Evolutionary conservation across 2,888 invertebrate species (phyloP), one percentile per base, ranked within the genome.

Genomic region (Eulithis prunata): DNA sequence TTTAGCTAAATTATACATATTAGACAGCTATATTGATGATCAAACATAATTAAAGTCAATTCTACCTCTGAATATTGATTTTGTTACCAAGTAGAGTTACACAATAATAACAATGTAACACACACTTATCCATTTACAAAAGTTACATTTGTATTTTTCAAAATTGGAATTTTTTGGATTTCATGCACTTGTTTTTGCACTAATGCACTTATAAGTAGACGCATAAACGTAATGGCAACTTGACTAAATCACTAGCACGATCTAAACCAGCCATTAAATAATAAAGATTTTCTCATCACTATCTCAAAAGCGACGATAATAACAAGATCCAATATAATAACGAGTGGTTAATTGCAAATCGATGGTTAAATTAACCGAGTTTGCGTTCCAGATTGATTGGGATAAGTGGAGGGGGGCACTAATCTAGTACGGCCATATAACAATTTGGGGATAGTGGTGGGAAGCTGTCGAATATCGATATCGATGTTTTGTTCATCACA

Each of bases 301-400:
- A 66, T 21, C 28, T 55, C 47, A 55, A 64, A 69, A 70, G 65
- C 56, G 68, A 57, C 66, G 66, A 70, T 67, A 73, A 75, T 77
- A 80, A 81, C 75, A 70, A 76, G 75, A 71, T 66, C 67, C 77
- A 79, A 83, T 85, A 82, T 84, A 84, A 87, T 86, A 88, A 88
- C 83, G 85, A 87, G 74, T 75, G 78, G 80, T 79, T 88, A 88
- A 89, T 88, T 79, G 82, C 77, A 75, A 86, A 84, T 86, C 84
- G 82, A 85, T 84, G 84, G 88, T 78, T 81, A 82, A 86, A 87
- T 87, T 88, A 86, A 88, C 80, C 80, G 83, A 84, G 84, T 86
- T 86, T 87, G 80, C 80, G 81, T 80, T 84, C 77, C 82, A 82
- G 84, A 87, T 86, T 89, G 89, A 89, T 89, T 88, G 84, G 81